These are phyloP conservation scores for Erythrocebus patas DNA, from an alignment of 2,113 vertebrate species.

Conservation along the genomic window DNA sequence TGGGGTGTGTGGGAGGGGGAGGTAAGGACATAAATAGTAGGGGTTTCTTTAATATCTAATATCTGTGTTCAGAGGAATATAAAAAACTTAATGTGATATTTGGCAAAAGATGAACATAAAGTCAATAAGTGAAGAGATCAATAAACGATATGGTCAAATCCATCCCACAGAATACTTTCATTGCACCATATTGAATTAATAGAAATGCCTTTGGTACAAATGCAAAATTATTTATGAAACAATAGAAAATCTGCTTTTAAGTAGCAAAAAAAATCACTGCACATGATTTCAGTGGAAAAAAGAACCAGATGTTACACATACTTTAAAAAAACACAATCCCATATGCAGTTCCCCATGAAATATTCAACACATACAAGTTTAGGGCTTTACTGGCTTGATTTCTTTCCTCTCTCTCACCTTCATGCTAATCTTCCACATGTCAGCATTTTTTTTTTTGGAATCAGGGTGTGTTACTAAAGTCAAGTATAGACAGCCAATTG, in stretches of 20 bases:
- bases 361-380: constrained; percentile 73
- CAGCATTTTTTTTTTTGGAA: constrained; percentile 50
- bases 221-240: constrained; percentile 79
- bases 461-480: constrained; percentile 20
- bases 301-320: constrained; percentile 78
- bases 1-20: background rate
- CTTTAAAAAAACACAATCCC: constrained; percentile 60
- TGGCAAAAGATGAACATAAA: constrained; percentile 48
- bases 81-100: constrained; percentile 31
- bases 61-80: constrained; percentile 23
- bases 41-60: background rate
- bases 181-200: constrained; percentile 76
- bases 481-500: background rate
- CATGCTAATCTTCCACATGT: constrained; percentile 72
- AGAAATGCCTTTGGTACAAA: constrained; percentile 74
- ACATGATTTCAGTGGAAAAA: constrained; percentile 73
- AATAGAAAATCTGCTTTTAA: constrained; percentile 77
- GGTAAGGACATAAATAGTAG: background rate
- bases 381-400: constrained; percentile 48
- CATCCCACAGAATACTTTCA: constrained; percentile 49
- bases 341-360: constrained; percentile 76
- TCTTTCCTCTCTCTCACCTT: constrained; percentile 71
- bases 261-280: constrained; percentile 39
- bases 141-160: constrained; percentile 62
- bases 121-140: constrained; percentile 54